Percentiles rank a stretch among this genome's conserved stretches.
Evolutionary conservation across 2,113 vertebrate genomes (phyloP).

Genomic region (Phasianus colchicus): DNA sequence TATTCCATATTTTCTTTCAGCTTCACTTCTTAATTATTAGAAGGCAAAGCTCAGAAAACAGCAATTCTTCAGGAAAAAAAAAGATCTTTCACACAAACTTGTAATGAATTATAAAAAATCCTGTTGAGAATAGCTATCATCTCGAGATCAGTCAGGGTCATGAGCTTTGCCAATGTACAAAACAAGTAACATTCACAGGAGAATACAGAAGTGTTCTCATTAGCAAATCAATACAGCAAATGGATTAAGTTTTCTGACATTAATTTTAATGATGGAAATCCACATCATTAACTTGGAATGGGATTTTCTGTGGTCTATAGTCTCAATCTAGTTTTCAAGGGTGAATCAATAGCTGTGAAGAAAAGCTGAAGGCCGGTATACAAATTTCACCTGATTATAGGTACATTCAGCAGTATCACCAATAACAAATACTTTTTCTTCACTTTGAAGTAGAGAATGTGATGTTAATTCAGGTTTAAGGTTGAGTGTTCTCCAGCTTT

Average conservation of each 20-base stretch:
- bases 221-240: slow-evolving; percentile 19
- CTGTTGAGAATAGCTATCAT: background rate
- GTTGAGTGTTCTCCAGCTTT: background rate
- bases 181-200: background rate
- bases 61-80: background rate
- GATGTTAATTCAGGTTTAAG: background rate
- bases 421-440: background rate
- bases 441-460: background rate
- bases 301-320: background rate
- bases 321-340: background rate
- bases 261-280: slow-evolving; percentile 26
- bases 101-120: background rate
- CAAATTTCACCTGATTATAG: background rate
- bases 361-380: background rate
- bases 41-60: background rate
- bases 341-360: background rate
- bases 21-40: background rate
- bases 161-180: background rate
- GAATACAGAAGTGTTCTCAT: background rate
- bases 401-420: background rate
- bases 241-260: background rate
- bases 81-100: background rate
- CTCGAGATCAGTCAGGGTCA: background rate
- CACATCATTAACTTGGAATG: background rate
- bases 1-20: background rate